Conservation (phyloP, 2,888 invertebrate genomes). For the Pterostichus madidus region DNA sequence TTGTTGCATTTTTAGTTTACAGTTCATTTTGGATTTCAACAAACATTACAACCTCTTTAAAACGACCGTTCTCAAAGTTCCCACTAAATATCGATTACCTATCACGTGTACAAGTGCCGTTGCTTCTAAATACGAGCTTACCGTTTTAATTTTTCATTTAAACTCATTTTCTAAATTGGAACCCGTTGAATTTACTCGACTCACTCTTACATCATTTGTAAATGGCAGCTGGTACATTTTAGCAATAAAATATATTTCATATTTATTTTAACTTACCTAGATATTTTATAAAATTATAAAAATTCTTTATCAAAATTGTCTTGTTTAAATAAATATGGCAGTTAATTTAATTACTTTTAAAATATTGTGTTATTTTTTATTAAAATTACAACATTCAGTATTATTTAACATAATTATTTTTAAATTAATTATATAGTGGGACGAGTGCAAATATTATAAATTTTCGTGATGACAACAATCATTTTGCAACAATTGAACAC, state of each 20-base stretch:
- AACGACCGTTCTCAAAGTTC: constrained; percentile 11
- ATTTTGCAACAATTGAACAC: constrained; percentile 41
- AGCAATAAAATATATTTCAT: constrained; percentile 24
- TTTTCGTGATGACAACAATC: neutral
- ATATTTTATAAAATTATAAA: neutral
- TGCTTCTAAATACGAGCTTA: constrained; percentile 16
- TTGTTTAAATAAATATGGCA: too few species aligned
- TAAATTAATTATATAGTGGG: constrained; percentile 5
- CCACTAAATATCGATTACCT: constrained; percentile 31
- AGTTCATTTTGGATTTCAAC: constrained; percentile 38
- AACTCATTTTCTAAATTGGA: constrained; percentile 10
- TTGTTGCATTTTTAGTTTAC: constrained; percentile 45
- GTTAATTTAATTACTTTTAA: too few species aligned
- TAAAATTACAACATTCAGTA: constrained; percentile 3
- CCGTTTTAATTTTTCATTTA: constrained; percentile 37
- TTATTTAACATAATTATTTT: neutral
- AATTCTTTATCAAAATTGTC: neutral
- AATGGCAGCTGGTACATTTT: neutral
- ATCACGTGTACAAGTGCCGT: constrained; percentile 27
- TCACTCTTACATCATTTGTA: neutral
- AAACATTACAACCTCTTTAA: constrained; percentile 17
- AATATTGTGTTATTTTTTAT: neutral
- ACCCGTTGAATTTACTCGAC: neutral
- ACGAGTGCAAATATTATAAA: constrained; percentile 18
- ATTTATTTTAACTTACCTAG: neutral